A percentile compares a stretch with the other conserved stretches of the same genome.
These are phyloP conservation scores for Nautilus pompilius DNA, from an alignment of 1,140 invertebrate species.

Conservation along the genomic window DNA sequence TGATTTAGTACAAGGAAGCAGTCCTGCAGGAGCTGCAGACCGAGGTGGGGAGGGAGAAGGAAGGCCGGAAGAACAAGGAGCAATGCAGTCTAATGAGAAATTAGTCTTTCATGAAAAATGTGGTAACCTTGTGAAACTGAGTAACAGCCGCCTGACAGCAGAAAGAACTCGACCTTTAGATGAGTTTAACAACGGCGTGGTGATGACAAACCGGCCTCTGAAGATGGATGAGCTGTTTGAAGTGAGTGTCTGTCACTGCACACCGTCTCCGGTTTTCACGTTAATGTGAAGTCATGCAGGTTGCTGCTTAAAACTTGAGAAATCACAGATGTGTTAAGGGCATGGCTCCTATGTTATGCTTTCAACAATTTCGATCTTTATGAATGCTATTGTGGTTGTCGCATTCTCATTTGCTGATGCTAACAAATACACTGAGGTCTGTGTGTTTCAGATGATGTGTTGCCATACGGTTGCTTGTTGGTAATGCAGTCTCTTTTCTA, in stretches of 20 bases:
- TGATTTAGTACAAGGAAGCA: conserved; percentile 30
- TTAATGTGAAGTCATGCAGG: too few relatives aligned
- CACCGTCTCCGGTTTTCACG: too few relatives aligned
- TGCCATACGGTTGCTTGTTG: too few relatives aligned
- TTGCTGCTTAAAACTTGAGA: too few relatives aligned
- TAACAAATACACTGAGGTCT: too few relatives aligned
- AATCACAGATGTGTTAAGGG: too few relatives aligned
- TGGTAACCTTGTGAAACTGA: conserved; percentile 84
- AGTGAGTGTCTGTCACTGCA: conserved; percentile 74
- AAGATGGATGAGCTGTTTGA: conserved; percentile 71
- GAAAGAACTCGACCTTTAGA: conserved; percentile 64
- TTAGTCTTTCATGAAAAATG: conserved; percentile 84
- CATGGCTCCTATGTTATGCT: too few relatives aligned
- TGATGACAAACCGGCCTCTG: conserved; percentile 79
- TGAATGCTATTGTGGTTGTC: too few relatives aligned
- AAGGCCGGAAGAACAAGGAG: not conserved
- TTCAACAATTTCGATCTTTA: too few relatives aligned
- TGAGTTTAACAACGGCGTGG: conserved; percentile 79
- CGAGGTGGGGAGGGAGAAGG: not conserved
- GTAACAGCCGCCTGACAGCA: conserved; percentile 79
- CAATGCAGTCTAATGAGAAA: conserved; percentile 26
- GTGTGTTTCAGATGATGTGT: too few relatives aligned
- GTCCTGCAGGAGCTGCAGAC: conserved; percentile 2
- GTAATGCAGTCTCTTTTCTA: too few relatives aligned
- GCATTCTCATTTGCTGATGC: too few relatives aligned